Base-by-base conservation (phyloP, 2,797 vertebrate species). In the Molossus molossus region DNA sequence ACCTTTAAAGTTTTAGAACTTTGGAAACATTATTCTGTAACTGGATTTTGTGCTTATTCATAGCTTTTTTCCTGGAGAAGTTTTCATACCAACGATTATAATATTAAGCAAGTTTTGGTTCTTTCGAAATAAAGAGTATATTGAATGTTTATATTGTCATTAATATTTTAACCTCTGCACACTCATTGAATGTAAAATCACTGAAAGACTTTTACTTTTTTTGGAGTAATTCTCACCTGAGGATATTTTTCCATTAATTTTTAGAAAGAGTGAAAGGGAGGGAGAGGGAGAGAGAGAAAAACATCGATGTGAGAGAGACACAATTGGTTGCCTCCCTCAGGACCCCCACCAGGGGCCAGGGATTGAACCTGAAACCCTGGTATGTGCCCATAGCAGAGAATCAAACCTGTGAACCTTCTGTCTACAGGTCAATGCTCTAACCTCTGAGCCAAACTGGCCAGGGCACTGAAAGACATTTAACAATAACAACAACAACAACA, bases 1-100 rank as follows among this genome's bases (percentile, higher is more conserved):
- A 77, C 14, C 23, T 87, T 93, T 82, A 87, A 93, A 67, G 37
- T 83, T 48, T 92, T 20, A 55, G 67, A 93, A 95, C 64, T 85
- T 93, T 53, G 50, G 70, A 95, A 96, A 40, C 17, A 73, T 58
- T 37, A 62, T 5, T 67, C 5, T 84, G 21, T 76, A 53, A 87
- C 27, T 90, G 40, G 25, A 5, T 57, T 82, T 83, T 86, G 27
- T 57, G 57, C 14, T 75, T 95, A 65, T 60, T 88, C 55, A 87
- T 65, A 72, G 33, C 29, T 91, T 93, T 95, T 64, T 55, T 90
- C 45, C 91, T 73, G 48, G 65, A 9, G 45, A 96, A 81, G 10
- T 75, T 94, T 90, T 55, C 20, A 55, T 37, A 70, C 1, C 13
- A 23, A 72, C 77, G 21, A 92, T 80, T 83, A 57, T 60, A 72